Percentiles rank a stretch among this genome's conserved stretches.
Evolutionary conservation across 2,888 invertebrate species (phyloP).

Genomic region (Paralinhomoeus sp.): DNA sequence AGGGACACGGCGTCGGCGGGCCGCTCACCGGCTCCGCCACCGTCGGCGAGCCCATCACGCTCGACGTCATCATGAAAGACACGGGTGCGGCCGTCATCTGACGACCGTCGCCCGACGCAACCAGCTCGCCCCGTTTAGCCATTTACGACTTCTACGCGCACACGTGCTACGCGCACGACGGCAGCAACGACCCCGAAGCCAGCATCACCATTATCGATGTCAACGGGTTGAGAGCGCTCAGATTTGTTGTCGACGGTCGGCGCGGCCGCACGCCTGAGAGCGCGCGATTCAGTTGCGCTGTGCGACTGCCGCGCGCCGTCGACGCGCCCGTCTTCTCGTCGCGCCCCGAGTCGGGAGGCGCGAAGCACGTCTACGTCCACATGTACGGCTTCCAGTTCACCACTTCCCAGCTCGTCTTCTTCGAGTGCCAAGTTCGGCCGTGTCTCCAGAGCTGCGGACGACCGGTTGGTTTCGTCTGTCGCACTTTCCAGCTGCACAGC

Average conservation of each 20-base stretch:
- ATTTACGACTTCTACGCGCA: slow-evolving; percentile 9
- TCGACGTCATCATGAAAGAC: slow-evolving; percentile 8
- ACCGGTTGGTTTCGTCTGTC: slow-evolving; percentile 1
- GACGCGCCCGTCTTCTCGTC: slow-evolving; percentile 6
- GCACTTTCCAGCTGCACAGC: too few species aligned
- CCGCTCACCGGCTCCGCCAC: slow-evolving; percentile 5
- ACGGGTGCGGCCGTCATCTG: slow-evolving; percentile 4
- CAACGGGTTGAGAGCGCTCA: slow-evolving; percentile 3
- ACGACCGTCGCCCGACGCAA: too few species aligned
- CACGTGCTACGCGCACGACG: slow-evolving; percentile 8
- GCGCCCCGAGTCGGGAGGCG: slow-evolving; percentile 2
- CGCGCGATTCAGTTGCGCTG: slow-evolving; percentile 4
- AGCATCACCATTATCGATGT: slow-evolving; percentile 6
- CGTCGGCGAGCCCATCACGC: slow-evolving; percentile 7
- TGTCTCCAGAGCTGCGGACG: slow-evolving; percentile 6
- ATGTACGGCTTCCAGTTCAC: slow-evolving; percentile 10
- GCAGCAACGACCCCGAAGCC: slow-evolving; percentile 6
- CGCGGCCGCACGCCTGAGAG: not conserved
- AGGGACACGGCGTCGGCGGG: slow-evolving; percentile 7
- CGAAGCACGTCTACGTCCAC: slow-evolving; percentile 8
- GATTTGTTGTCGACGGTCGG: not conserved
- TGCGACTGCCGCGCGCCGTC: slow-evolving; percentile 6
- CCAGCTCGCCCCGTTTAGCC: too few species aligned
- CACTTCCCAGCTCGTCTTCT: slow-evolving; percentile 7
- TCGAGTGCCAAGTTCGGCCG: slow-evolving; percentile 8